Evolutionary conservation across 2,797 vertebrate genomes (phyloP).

Genomic region (Catharus ustulatus): DNA sequence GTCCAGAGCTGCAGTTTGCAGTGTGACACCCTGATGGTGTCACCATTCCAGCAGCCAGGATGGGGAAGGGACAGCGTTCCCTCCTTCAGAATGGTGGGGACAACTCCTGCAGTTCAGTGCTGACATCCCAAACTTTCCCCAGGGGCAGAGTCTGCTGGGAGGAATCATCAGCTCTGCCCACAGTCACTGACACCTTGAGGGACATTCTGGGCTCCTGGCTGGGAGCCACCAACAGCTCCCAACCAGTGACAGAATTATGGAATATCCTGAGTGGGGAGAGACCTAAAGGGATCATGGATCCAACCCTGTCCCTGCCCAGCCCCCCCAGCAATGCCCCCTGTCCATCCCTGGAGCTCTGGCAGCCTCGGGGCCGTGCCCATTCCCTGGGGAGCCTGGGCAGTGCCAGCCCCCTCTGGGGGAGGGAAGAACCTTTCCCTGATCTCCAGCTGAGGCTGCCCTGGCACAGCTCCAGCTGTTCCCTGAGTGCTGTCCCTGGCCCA

Average conservation of each 20-base stretch:
- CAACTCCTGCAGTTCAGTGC: background rate
- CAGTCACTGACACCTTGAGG: background rate
- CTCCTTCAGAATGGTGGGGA: background rate
- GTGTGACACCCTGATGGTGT: background rate
- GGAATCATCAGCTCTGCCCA: background rate
- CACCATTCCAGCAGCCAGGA: background rate
- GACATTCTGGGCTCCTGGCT: background rate
- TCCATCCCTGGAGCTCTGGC: background rate
- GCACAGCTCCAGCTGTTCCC: background rate
- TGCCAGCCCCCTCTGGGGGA: background rate
- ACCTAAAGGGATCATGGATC: background rate
- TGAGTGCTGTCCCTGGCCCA: background rate
- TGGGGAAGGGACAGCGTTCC: background rate
- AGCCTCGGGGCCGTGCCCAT: background rate
- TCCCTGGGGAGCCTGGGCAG: background rate
- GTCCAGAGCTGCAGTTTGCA: background rate
- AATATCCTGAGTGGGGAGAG: background rate
- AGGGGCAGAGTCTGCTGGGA: background rate
- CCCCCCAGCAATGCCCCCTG: background rate
- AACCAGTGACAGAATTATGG: background rate
- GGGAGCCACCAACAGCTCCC: background rate
- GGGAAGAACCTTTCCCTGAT: background rate
- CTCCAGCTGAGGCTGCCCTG: background rate
- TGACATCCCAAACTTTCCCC: background rate
- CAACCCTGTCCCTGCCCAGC: background rate